phyloP scores from a whole-genome alignment of 2,113 vertebrate species.

The Tachycineta bicolor region DNA sequence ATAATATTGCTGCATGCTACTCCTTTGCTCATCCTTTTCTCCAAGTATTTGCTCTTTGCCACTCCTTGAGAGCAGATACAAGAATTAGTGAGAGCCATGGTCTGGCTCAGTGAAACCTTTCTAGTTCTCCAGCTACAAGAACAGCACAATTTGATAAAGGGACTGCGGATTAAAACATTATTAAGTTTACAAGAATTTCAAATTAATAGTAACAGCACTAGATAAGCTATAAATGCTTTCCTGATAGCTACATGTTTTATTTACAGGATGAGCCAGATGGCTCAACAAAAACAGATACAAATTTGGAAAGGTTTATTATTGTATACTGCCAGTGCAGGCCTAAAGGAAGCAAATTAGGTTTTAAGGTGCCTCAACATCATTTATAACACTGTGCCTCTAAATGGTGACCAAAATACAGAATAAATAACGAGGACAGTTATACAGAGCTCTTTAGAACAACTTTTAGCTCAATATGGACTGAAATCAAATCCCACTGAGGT shows the following conservation, averaged over 20 bases:
- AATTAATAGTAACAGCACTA: not conserved
- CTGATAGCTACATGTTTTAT: not conserved
- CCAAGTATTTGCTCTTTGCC: not conserved
- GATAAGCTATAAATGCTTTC: not conserved
- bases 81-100: accelerated
- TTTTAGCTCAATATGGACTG: not conserved
- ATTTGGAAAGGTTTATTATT: not conserved
- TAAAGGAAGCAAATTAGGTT: not conserved
- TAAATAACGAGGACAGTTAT: not conserved
- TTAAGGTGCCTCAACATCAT: not conserved
- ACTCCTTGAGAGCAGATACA: accelerated
- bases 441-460: not conserved
- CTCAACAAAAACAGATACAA: not conserved
- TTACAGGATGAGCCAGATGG: constrained; percentile 6
- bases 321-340: not conserved
- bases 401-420: not conserved
- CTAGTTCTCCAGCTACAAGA: not conserved
- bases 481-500: not conserved
- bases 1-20: not conserved
- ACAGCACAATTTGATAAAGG: not conserved
- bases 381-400: not conserved
- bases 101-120: not conserved
- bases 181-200: not conserved
- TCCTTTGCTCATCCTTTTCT: not conserved
- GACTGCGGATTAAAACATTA: not conserved